A percentile compares a stretch with the other conserved stretches of the same genome.
phyloP scores from a whole-genome alignment of 1,140 invertebrate species.

The Hormaphis cornu region DNA sequence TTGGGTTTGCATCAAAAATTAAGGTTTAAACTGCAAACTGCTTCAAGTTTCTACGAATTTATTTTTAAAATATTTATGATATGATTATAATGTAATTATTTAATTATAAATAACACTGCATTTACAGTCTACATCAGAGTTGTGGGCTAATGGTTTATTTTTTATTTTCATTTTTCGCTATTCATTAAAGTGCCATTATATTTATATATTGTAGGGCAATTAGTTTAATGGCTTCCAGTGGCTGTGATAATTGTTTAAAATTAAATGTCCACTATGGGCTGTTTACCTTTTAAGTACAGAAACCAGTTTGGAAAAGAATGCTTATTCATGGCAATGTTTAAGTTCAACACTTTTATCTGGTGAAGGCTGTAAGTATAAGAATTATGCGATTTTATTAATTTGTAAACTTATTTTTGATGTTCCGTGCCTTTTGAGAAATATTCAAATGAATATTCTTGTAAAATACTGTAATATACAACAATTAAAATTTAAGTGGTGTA shows the following conservation, averaged over 20 bases:
- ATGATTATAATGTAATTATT: neutral
- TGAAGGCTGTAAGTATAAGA: too few species aligned
- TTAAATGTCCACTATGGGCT: neutral
- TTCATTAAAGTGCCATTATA: too few species aligned
- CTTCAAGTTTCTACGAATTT: neutral
- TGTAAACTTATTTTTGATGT: neutral
- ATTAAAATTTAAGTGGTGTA: neutral
- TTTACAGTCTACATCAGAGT: neutral
- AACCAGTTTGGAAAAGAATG: too few species aligned
- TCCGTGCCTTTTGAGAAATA: neutral
- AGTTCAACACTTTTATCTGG: too few species aligned
- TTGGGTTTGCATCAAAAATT: slow-evolving; percentile 2
- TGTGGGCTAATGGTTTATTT: too few species aligned
- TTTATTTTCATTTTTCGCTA: too few species aligned
- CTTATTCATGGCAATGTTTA: too few species aligned
- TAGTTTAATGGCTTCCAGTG: too few species aligned
- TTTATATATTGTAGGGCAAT: too few species aligned
- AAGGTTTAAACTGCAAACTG: neutral
- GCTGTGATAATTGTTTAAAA: too few species aligned
- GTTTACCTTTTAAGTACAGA: neutral
- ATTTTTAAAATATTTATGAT: slow-evolving; percentile 1
- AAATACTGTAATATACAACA: neutral
- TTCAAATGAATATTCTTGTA: neutral
- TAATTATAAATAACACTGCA: neutral
- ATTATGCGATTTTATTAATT: too few species aligned